Base-by-base conservation (phyloP, 2,888 invertebrate genomes). In the Acronicta aceris region DNA sequence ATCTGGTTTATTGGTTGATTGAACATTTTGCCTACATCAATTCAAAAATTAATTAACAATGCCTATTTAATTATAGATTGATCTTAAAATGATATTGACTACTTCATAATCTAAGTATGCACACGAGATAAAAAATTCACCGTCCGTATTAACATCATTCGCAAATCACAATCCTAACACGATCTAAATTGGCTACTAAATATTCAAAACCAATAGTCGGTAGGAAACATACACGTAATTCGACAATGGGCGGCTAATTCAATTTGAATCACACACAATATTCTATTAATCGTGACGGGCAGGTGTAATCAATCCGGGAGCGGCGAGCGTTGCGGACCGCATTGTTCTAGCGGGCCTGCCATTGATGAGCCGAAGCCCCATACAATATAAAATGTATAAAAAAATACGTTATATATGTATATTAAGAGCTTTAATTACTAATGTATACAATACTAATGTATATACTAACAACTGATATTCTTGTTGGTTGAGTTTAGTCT, bases 221-320 rank as follows among this genome's bases (percentile, higher is more conserved):
- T 86, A 86, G 83, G 88, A 89, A 88, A 89, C 90, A 89, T 86
- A 89, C 89, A 85, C 84, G 85, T 89, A 89, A 89, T 90, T 87
- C 88, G 86, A 90, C 92, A 93, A 91, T 91, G 87, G 91, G 54
- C 78, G 81, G 83, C 89, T 91, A 92, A 93, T 93, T 92, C 93
- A 91, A 93, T 92, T 92, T 89, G 90, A 91, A 90, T 92, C 92
- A 88, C 87, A 87, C 90, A 91, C 93, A 93, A 91, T 92, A 93
- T 93, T 94, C 91, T 93, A 93, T 94, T 93, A 92, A 91, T 92
- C 87, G 89, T 91, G 93, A 92, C 83, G 88, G 93, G 91, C 94
- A 93, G 93, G 91, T 92, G 93, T 93, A 94, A 94, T 93, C 92
- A 92, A 92, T 89, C 89, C 83, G 80, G 47, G 65, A 46, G 57